Conservation (phyloP, 2,888 invertebrate genomes). For the Dryococelus australis region DNA sequence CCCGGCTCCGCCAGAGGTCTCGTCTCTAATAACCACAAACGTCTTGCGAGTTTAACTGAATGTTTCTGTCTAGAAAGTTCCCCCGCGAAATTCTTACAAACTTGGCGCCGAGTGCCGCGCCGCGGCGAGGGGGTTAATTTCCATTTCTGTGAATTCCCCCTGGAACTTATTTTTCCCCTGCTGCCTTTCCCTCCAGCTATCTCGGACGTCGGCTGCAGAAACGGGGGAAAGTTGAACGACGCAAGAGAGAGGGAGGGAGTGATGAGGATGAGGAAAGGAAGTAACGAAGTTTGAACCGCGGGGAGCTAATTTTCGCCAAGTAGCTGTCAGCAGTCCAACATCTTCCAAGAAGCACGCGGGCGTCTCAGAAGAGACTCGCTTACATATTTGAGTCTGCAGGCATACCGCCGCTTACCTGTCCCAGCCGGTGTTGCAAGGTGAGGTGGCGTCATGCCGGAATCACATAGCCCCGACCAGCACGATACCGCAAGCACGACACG, state of each 20-base stretch:
- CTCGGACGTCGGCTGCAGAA: constrained; percentile 2
- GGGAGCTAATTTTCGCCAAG: constrained; percentile 16
- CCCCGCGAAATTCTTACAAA: background rate
- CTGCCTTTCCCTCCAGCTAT: background rate
- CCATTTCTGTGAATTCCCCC: constrained; percentile 3
- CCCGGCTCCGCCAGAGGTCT: background rate
- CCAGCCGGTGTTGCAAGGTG: no score
- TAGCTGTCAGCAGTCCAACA: background rate
- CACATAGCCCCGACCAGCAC: no score
- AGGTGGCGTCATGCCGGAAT: no score
- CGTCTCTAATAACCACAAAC: background rate
- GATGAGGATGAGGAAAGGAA: background rate
- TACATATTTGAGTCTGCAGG: no score
- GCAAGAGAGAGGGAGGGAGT: background rate
- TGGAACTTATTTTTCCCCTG: background rate
- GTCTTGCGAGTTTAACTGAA: background rate
- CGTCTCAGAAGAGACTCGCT: background rate
- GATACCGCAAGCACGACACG: no score
- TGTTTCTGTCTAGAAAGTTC: background rate
- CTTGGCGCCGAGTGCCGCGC: background rate
- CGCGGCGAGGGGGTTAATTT: constrained; percentile 6
- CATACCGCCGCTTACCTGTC: no score
- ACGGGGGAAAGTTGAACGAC: background rate
- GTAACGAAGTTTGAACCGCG: background rate
- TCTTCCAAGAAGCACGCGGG: background rate